These are phyloP conservation scores for Lutraria rhynchaena DNA, from an alignment of 1,140 invertebrate species.

Conservation along the genomic window DNA sequence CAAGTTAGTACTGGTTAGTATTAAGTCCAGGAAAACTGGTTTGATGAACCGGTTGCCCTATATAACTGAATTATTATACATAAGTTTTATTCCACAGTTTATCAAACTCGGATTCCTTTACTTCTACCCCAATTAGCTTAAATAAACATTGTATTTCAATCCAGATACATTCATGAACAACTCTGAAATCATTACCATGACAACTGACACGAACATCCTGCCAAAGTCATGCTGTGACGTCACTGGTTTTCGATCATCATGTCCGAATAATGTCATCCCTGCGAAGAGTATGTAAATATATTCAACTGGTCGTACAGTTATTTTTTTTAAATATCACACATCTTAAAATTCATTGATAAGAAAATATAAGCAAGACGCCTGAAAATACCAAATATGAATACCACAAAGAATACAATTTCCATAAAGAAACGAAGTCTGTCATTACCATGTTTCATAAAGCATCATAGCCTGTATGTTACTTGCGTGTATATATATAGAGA, in stretches of 20 bases:
- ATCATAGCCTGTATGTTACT: no score
- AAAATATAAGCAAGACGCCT: no score
- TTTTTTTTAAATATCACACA: no score
- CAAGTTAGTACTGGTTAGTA: no score
- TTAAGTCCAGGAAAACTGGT: no score
- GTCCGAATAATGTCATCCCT: not conserved
- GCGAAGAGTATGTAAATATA: not conserved
- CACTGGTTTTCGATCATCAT: not conserved
- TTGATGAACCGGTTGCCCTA: no score
- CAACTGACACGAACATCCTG: not conserved
- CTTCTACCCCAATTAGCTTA: not conserved
- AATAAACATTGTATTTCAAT: not conserved
- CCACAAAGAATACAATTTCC: no score
- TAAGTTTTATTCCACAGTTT: not conserved
- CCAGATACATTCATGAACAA: constrained; percentile 1
- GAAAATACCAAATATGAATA: no score
- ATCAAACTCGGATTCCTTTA: not conserved
- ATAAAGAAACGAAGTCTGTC: no score
- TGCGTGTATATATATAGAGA: not conserved
- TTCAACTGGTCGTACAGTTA: no score
- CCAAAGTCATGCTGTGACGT: constrained; percentile 27
- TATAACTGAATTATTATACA: not conserved
- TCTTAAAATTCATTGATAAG: no score
- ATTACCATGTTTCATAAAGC: no score
- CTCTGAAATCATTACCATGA: not conserved